Percentiles rank a stretch among this genome's conserved stretches.
Evolutionary conservation across 2,888 invertebrate species (phyloP).

Genomic region (Entomobrya proxima): DNA sequence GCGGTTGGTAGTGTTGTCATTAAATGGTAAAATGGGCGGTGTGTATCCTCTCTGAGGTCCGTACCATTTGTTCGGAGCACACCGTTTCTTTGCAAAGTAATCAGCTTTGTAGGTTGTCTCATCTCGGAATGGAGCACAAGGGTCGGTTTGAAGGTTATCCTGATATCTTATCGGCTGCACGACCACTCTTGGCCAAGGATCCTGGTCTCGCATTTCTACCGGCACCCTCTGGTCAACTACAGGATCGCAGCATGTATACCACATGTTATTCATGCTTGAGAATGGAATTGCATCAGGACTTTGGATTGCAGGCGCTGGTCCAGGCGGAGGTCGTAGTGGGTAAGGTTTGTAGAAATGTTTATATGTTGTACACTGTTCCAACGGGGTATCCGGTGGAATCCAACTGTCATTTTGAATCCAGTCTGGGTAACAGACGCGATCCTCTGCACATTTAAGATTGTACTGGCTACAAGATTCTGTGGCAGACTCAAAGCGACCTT

Average conservation of each 20-base stretch:
- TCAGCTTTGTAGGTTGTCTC: conserved; percentile 71
- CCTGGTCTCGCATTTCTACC: conserved; percentile 71
- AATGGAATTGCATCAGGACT: conserved; percentile 73
- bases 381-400: conserved; percentile 67
- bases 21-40: conserved; percentile 63
- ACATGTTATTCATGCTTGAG: conserved; percentile 69
- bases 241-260: conserved; percentile 73
- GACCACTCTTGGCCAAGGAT: conserved; percentile 74
- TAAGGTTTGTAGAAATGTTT: conserved; percentile 71
- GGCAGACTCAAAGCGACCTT: conserved; percentile 61
- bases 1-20: conserved; percentile 72
- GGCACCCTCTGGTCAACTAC: conserved; percentile 69
- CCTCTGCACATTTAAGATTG: conserved; percentile 54
- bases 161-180: conserved; percentile 68
- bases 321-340: conserved; percentile 40
- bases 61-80: conserved; percentile 54
- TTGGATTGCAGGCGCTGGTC: conserved; percentile 9
- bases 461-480: conserved; percentile 68
- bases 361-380: conserved; percentile 73
- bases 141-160: conserved; percentile 71
- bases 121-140: conserved; percentile 72
- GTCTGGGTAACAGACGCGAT: conserved; percentile 53
- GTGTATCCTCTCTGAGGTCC: conserved; percentile 65
- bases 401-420: conserved; percentile 71
- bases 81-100: conserved; percentile 67